phyloP scores from a whole-genome alignment of 2,113 vertebrate genomes.

The Strix uralensis region DNA sequence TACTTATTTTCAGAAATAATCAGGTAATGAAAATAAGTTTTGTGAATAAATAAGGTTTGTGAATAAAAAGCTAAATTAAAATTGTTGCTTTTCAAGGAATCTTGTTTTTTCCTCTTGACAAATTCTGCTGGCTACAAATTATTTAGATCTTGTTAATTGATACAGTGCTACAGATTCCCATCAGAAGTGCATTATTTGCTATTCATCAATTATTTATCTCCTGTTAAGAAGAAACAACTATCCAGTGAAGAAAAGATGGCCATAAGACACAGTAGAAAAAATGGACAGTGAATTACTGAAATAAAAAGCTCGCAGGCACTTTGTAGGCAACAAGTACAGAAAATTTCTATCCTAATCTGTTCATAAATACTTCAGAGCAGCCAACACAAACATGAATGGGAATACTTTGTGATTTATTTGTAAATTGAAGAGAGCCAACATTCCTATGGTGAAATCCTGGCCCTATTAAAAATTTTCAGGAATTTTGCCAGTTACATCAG shows the following conservation, averaged over 20 bases:
- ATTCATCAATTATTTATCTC: background rate
- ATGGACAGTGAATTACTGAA: background rate
- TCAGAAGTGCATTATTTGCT: background rate
- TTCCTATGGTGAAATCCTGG: background rate
- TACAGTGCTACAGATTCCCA: background rate
- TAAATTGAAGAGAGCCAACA: background rate
- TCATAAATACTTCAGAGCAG: background rate
- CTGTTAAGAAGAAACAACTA: background rate
- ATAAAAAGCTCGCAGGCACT: background rate
- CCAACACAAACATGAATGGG: constrained; percentile 1
- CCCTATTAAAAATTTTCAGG: background rate
- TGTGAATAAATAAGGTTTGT: background rate
- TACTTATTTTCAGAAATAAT: background rate
- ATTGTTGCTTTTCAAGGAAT: background rate
- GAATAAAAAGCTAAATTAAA: background rate
- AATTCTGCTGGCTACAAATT: background rate
- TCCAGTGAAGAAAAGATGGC: background rate
- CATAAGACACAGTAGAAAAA: background rate
- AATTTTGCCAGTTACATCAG: constrained; percentile 33
- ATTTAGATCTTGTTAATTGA: background rate
- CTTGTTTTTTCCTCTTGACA: background rate
- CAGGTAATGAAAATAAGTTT: background rate
- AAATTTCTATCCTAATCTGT: background rate
- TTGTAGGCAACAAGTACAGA: background rate
- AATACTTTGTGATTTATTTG: constrained; percentile 21